Percentiles rank a stretch among this genome's conserved stretches.
phyloP scores from a whole-genome alignment of 1,140 invertebrate species.

The Charaxes varanes region DNA sequence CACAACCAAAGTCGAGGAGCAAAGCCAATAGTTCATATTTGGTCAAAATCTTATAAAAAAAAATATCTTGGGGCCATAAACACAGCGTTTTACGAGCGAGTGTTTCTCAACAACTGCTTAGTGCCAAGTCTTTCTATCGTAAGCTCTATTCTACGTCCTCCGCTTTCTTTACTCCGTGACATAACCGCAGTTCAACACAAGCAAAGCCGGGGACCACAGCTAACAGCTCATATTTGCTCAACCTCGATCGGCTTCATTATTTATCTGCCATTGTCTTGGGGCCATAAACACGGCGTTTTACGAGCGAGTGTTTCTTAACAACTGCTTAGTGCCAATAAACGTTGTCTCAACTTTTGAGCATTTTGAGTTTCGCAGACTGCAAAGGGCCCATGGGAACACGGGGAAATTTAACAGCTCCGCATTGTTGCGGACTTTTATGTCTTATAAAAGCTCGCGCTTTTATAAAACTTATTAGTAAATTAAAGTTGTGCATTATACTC shows the following conservation, averaged over 20 bases:
- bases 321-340: constrained; percentile 49
- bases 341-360: constrained; percentile 34
- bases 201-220: too few species aligned
- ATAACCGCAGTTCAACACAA: too few species aligned
- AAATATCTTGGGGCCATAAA: constrained; percentile 49
- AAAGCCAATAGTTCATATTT: too few species aligned
- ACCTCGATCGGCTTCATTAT: constrained; percentile 57
- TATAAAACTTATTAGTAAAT: too few species aligned
- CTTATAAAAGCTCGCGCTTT: too few species aligned
- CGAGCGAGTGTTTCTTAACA: constrained; percentile 40
- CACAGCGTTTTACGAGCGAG: constrained; percentile 38
- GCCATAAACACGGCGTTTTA: constrained; percentile 48
- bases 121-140: too few species aligned
- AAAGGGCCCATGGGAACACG: constrained; percentile 2
- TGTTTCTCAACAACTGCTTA: constrained; percentile 50
- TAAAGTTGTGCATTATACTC: too few species aligned
- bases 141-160: too few species aligned
- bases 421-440: constrained; percentile 3
- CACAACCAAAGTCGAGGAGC: too few species aligned
- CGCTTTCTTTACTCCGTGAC: too few species aligned
- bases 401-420: too few species aligned
- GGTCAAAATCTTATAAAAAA: constrained; percentile 62
- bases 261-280: constrained; percentile 55
- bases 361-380: constrained; percentile 47
- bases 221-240: too few species aligned